Evolutionary conservation across 2,113 vertebrate genomes (phyloP).

Genomic region (Psilopsiagon aymara): DNA sequence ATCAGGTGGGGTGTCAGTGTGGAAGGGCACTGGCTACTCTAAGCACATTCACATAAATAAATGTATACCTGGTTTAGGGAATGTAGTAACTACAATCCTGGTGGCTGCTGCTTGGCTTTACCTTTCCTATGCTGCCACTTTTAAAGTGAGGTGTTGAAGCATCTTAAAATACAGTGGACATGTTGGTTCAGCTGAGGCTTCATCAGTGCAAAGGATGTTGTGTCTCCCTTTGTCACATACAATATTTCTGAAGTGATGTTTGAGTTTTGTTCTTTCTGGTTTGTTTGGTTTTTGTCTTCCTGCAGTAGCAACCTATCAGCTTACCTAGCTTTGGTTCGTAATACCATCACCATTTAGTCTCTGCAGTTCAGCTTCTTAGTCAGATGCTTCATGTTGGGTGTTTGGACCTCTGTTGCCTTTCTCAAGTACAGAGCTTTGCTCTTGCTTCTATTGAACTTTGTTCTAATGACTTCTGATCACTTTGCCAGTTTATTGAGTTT

Average conservation of each 20-base stretch:
- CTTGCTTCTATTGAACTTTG: slow-evolving; percentile 50
- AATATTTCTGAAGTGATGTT: background rate
- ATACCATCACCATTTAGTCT: background rate
- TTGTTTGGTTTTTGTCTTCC: background rate
- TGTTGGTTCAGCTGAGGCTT: background rate
- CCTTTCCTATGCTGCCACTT: background rate
- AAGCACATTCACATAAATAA: background rate
- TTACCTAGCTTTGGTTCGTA: slow-evolving; percentile 37
- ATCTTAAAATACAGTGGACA: background rate
- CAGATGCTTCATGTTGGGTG: background rate
- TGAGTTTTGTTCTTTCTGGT: background rate
- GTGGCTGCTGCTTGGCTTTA: background rate
- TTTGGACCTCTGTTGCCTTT: slow-evolving; percentile 11
- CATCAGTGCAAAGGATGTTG: background rate
- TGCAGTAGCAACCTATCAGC: background rate
- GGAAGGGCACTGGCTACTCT: background rate
- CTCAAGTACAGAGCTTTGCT: slow-evolving; percentile 35
- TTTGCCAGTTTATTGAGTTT: background rate
- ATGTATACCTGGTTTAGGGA: background rate
- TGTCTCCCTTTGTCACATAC: background rate
- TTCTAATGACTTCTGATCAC: slow-evolving; percentile 45
- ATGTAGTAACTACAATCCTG: background rate
- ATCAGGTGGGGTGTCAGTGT: background rate
- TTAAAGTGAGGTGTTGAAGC: background rate
- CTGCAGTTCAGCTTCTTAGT: slow-evolving; percentile 44